These are phyloP conservation scores for Nemurella pictetii DNA, from an alignment of 2,888 invertebrate genomes.

Conservation along the genomic window DNA sequence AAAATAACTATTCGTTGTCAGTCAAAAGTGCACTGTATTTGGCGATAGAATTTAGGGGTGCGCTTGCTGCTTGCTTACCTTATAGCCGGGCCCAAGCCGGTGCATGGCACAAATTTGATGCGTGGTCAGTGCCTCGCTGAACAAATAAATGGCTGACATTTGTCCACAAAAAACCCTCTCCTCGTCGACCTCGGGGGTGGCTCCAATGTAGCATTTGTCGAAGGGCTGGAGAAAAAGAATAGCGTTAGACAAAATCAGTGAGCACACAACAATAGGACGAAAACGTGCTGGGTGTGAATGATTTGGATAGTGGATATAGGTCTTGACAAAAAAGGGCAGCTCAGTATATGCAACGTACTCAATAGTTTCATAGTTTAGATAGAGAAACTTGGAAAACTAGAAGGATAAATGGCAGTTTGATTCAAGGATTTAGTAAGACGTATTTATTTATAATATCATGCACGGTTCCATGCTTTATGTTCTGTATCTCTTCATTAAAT, in stretches of 20 bases:
- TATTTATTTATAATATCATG: neutral
- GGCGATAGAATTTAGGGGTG: too few species aligned
- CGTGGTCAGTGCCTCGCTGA: constrained; percentile 95
- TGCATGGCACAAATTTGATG: constrained; percentile 99
- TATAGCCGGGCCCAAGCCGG: constrained; percentile 96
- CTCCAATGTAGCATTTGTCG: constrained; percentile 99
- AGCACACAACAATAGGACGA: too few species aligned
- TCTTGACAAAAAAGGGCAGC: too few species aligned
- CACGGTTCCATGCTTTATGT: neutral
- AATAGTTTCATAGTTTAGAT: neutral
- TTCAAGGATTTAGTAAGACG: neutral
- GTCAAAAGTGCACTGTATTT: neutral
- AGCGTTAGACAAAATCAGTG: too few species aligned
- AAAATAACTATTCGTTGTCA: neutral
- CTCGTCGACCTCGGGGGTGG: constrained; percentile 94
- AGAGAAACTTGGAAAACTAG: neutral
- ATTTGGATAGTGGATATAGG: too few species aligned
- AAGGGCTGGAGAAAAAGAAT: too few species aligned
- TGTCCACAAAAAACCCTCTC: constrained; percentile 99
- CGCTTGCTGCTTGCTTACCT: too few species aligned
- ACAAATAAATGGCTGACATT: constrained; percentile 98
- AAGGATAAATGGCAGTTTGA: neutral
- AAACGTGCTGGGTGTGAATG: too few species aligned
- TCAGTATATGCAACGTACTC: neutral
- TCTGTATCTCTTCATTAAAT: neutral